phyloP scores from a whole-genome alignment of 1,140 invertebrate species.

The Drosophila persimilis region DNA sequence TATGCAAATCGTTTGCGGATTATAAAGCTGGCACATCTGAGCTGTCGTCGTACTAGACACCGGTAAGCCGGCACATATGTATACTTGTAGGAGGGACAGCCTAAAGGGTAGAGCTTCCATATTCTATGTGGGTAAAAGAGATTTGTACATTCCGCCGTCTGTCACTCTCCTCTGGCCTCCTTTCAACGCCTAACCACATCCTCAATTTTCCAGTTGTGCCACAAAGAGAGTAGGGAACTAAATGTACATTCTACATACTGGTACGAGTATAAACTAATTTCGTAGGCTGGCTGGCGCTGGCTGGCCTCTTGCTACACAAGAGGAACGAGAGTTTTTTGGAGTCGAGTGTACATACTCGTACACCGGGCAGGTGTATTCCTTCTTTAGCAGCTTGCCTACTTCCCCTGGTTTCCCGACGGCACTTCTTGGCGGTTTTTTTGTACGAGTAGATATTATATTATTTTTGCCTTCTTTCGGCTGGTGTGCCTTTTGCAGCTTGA shows the following conservation, averaged over 20 bases:
- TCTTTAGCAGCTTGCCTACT: slow-evolving; percentile 51
- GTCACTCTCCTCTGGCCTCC: neutral
- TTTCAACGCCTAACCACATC: slow-evolving; percentile 61
- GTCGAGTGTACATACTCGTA: slow-evolving; percentile 9
- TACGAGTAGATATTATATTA: slow-evolving; percentile 7
- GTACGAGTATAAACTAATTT: slow-evolving; percentile 48
- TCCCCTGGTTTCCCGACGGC: slow-evolving; percentile 12
- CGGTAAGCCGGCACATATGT: too few relatives aligned
- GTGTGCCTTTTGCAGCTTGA: slow-evolving; percentile 68
- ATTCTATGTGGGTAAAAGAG: slow-evolving; percentile 65
- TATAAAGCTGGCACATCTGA: slow-evolving; percentile 44
- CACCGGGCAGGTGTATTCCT: slow-evolving; percentile 67
- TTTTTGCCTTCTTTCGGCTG: slow-evolving; percentile 24
- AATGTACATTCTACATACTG: slow-evolving; percentile 7
- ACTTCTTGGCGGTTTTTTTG: slow-evolving; percentile 53
- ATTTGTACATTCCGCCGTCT: slow-evolving; percentile 48
- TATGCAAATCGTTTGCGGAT: slow-evolving; percentile 66
- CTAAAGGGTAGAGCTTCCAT: neutral
- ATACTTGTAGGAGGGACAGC: neutral
- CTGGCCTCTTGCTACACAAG: slow-evolving; percentile 37
- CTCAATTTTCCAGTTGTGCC: slow-evolving; percentile 73
- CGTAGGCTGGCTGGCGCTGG: slow-evolving; percentile 26
- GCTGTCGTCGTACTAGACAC: slow-evolving; percentile 6
- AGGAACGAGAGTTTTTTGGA: slow-evolving; percentile 29
- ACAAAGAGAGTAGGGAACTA: slow-evolving; percentile 34